Evolutionary conservation across 1,140 invertebrate species (phyloP), one percentile per base, ranked within the genome.

Genomic region (Aphis gossypii): DNA sequence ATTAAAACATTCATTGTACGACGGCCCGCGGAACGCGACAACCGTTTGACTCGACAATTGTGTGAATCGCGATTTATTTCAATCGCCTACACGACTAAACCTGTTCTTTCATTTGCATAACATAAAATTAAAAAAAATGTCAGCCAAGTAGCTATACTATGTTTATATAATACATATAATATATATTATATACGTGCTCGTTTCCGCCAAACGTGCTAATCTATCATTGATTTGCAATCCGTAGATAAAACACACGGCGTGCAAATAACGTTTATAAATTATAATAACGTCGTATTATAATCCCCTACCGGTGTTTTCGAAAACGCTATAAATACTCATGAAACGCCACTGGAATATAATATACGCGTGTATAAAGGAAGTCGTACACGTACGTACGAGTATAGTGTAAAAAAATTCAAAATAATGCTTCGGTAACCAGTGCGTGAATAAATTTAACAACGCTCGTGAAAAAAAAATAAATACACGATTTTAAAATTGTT

Each of bases 141-240:
- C 88, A 38, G 20, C 23, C 8, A 21, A 54, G 51, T 38, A 38
- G 54, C 88, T n/a, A 51, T 51, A n/a, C 11, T 5, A 18, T n/a
- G 60, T 68, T 60, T 25, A 30, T 25, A 30, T 30, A 60, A 54
- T 54, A 54, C 7, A 54, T 54, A 54, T 35, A 6, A 35, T 35
- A 18, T 35, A 82, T 20, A 84, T 84, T 41, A 23, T 41, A 23
- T 41, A 44, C 83, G 60, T 91, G 20, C 41, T 68, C 30, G 56
- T 91, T 91, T 68, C 56, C 90, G 90, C 90, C 90, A 91, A 68
- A 91, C 90, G 60, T 46, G 90, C 90, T 68, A 91, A 91, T 91
- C 90, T 91, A 68, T 91, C 60, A 46, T 91, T 46, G 56, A 46
- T 76, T 76, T 44, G 41, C 90, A 44, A 25, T 44, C 38, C 6